These are phyloP conservation scores for Drosophila recens DNA, from an alignment of 2,888 invertebrate species.

Conservation along the genomic window DNA sequence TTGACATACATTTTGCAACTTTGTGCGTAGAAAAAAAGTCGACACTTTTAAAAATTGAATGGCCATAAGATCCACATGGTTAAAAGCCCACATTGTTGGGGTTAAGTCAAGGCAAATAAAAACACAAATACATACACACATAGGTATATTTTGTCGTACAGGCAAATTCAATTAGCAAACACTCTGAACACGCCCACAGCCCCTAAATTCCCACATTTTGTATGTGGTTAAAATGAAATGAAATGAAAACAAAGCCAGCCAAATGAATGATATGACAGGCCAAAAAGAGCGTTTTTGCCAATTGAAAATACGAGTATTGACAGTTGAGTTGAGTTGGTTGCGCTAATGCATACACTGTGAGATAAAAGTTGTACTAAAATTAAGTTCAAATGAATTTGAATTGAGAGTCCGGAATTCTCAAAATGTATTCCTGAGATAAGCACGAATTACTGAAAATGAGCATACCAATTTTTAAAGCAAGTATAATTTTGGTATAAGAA, in stretches of 20 bases:
- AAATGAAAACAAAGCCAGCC: constrained; percentile 52
- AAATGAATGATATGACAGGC: constrained; percentile 50
- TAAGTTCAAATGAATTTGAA: no score
- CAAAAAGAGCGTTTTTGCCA: constrained; percentile 50
- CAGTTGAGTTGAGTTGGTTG: constrained; percentile 25
- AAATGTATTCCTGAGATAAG: no score
- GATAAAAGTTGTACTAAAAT: background rate
- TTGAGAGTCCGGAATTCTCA: no score
- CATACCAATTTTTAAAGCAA: no score
- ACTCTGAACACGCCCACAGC: constrained; percentile 53
- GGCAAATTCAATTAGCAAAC: constrained; percentile 71
- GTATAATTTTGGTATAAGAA: no score
- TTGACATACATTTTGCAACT: constrained; percentile 50
- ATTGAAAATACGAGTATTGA: constrained; percentile 46
- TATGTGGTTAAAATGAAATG: constrained; percentile 1
- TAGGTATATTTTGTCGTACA: constrained; percentile 45
- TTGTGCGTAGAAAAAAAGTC: constrained; percentile 10
- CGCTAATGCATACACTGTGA: constrained; percentile 13
- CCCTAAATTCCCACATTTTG: constrained; percentile 10
- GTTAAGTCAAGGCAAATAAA: constrained; percentile 53
- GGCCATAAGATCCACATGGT: constrained; percentile 38
- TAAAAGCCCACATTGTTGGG: constrained; percentile 51
- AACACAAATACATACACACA: background rate
- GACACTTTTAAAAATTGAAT: constrained; percentile 10
- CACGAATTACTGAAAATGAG: no score